Percentiles rank a stretch among this genome's conserved stretches.
Conservation (phyloP, 2,888 invertebrate genomes). For the Aelia acuminata region DNA sequence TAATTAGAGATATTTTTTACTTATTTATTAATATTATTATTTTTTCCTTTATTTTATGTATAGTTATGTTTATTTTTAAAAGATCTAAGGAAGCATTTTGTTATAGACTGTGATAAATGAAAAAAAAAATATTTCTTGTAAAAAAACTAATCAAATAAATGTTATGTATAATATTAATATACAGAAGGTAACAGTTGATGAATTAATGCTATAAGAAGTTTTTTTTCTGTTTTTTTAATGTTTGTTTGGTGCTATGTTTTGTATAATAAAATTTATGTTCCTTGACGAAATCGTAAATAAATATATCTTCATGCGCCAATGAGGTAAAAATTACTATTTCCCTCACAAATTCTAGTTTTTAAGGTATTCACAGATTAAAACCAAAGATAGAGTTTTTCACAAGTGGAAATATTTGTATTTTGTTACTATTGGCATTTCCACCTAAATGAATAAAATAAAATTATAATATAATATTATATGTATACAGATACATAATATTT, state of each 20-base stretch:
- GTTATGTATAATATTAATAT: not conserved
- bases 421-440: too few relatives aligned
- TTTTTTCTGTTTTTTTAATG: not conserved
- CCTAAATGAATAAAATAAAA: too few relatives aligned
- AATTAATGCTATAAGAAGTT: not conserved
- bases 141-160: not conserved
- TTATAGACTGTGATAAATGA: slow-evolving; percentile 3
- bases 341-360: too few relatives aligned
- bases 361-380: too few relatives aligned
- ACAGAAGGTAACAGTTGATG: not conserved
- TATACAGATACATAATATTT: too few relatives aligned
- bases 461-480: too few relatives aligned
- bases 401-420: too few relatives aligned
- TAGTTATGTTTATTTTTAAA: not conserved
- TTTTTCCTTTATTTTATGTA: not conserved
- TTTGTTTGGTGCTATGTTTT: not conserved
- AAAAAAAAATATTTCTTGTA: not conserved
- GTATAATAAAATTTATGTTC: not conserved
- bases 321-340: too few relatives aligned
- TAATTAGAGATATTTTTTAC: not conserved
- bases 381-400: too few relatives aligned
- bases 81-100: not conserved
- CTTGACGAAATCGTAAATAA: not conserved
- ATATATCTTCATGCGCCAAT: not conserved
- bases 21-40: too few relatives aligned